phyloP scores from a whole-genome alignment of 2,888 invertebrate genomes.

The Sphaerophoria taeniata region DNA sequence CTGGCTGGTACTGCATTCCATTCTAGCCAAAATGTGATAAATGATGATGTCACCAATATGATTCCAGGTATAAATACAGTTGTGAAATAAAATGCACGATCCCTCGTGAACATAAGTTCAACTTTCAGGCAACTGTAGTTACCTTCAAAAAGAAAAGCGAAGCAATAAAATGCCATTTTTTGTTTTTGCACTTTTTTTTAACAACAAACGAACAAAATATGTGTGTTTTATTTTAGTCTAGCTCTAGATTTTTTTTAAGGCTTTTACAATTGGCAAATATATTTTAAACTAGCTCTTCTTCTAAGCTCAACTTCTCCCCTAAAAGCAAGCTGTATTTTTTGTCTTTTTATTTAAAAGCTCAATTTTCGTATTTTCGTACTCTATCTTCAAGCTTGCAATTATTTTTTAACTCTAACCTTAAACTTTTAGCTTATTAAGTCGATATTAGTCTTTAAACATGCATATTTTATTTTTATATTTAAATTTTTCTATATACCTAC shows the following conservation, averaged over 20 bases:
- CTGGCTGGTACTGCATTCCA: constrained; percentile 98
- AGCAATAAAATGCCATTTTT: constrained; percentile 54
- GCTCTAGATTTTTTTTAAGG: background rate
- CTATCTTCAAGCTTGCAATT: background rate
- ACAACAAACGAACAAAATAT: constrained; percentile 20
- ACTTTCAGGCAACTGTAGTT: constrained; percentile 98
- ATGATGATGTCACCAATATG: constrained; percentile 97
- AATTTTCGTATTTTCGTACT: too few species aligned
- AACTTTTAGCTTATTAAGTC: constrained; percentile 13
- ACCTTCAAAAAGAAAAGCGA: constrained; percentile 85
- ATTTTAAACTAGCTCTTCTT: too few species aligned
- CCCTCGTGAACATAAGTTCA: constrained; percentile 96
- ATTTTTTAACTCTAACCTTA: background rate
- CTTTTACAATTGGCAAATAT: too few species aligned
- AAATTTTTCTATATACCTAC: background rate
- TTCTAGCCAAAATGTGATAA: constrained; percentile 98
- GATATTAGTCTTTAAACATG: constrained; percentile 44
- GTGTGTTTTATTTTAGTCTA: background rate
- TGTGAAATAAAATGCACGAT: constrained; percentile 98
- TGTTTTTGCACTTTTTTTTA: constrained; percentile 42
- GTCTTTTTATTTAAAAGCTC: background rate
- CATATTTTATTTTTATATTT: constrained; percentile 12
- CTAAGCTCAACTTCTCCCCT: too few species aligned
- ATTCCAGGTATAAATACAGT: constrained; percentile 98
- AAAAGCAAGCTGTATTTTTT: constrained; percentile 7